A percentile compares a stretch with the other conserved stretches of the same genome.
Conservation (phyloP, 2,888 invertebrate species). For the Deilephila porcellus region DNA sequence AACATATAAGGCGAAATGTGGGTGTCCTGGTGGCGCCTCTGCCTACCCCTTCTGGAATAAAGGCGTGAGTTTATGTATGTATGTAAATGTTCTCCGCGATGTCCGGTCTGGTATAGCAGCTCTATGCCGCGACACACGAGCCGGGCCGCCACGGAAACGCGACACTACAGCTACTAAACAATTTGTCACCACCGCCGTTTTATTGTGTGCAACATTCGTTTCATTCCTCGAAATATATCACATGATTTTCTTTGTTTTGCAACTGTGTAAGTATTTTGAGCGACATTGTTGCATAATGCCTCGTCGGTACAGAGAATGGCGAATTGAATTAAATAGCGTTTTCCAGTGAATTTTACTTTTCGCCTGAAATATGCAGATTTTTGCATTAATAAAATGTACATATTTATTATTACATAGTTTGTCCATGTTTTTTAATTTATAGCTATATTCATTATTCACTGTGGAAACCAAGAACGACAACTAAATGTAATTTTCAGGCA, state of each 20-base stretch:
- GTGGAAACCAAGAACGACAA: too few species aligned
- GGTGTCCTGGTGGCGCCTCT: too few species aligned
- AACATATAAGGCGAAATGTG: too few species aligned
- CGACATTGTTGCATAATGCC: not conserved
- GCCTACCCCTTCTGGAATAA: too few species aligned
- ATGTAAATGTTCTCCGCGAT: too few species aligned
- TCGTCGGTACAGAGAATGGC: not conserved
- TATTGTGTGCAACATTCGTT: slow-evolving; percentile 19
- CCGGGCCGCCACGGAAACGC: not conserved
- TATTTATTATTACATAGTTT: too few species aligned
- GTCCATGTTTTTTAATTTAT: too few species aligned
- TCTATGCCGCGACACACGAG: not conserved
- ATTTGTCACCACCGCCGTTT: slow-evolving; percentile 20
- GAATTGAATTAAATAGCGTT: not conserved
- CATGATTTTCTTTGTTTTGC: not conserved
- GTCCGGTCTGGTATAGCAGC: too few species aligned
- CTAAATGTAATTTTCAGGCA: too few species aligned
- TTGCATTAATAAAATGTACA: too few species aligned
- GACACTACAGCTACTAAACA: slow-evolving; percentile 7
- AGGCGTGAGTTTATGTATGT: too few species aligned
- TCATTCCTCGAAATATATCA: not conserved
- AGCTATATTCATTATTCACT: too few species aligned
- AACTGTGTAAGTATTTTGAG: not conserved
- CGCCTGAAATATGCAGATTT: not conserved
- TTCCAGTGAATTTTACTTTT: not conserved